Base-by-base conservation (phyloP, 2,113 vertebrate species). In the Cyphomyrus plagiostoma region DNA sequence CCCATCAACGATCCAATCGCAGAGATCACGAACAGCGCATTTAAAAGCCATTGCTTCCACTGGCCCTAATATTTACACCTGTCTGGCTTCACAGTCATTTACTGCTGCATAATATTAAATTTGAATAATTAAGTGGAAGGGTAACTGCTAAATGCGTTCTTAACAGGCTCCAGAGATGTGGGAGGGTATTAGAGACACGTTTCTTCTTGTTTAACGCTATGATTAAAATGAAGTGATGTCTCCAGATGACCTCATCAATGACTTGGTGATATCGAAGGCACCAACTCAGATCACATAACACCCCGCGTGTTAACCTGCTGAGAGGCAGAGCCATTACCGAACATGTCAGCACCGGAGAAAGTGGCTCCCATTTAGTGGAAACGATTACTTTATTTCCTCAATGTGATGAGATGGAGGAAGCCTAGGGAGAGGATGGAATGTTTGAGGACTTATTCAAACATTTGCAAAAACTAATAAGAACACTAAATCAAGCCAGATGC, bases 391-490 rank as follows among this genome's bases (percentile, higher is more conserved):
- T 97, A 97, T 96, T 97, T 96, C 96, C 95, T 95, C 96, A 95
- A 96, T 95, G 96, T 96, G 95, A 96, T 92, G 97, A 98, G 97
- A 96, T 96, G 94, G 96, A 91, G 92, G 95, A 96, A 97, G 96
- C 96, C 97, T 96, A 95, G 92, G 95, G 98, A 97, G 97, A 98
- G 95, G 96, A 94, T 91, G 94, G 96, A 96, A 97, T 97, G 97
- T 97, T 97, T 97, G 97, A 97, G 94, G 96, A 97, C 97, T 97
- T 97, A 97, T 97, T 97, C 97, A 97, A 98, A 98, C 97, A 98
- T 96, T 97, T 97, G 95, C 96, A 96, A 97, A 80, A 98, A 97
- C 97, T 97, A 97, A 97, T 98, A 99, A 97, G 96, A 97, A 96
- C 97, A 95, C 96, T 97, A 98, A 98, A 98, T 98, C 97, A 97